Percentiles rank a stretch among this genome's conserved stretches.
These are phyloP conservation scores for Cryptotis parvus DNA, from an alignment of 2,113 vertebrate genomes.

Conservation along the genomic window DNA sequence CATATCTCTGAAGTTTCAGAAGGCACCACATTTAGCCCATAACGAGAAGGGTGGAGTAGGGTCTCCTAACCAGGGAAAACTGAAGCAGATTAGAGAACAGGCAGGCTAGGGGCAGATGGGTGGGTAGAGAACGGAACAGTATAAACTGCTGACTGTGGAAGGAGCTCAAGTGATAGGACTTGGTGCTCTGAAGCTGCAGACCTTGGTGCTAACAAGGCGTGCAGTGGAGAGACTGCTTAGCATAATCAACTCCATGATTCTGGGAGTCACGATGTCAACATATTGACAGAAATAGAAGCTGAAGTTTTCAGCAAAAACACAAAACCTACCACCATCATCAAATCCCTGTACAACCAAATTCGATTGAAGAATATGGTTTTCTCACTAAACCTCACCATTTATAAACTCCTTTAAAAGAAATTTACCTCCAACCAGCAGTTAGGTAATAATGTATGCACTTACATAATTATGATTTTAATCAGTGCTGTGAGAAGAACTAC, in stretches of 20 bases:
- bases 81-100: neutral
- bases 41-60: neutral
- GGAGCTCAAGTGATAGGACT: neutral
- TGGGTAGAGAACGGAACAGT: neutral
- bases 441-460: neutral
- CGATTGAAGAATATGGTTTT: neutral
- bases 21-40: neutral
- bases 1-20: neutral
- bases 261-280: neutral
- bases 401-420: conserved; percentile 11
- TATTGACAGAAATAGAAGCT: neutral
- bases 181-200: neutral
- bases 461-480: conserved; percentile 28
- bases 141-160: neutral
- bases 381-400: conserved; percentile 16
- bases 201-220: neutral
- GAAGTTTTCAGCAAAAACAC: neutral
- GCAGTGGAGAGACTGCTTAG: neutral
- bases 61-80: neutral
- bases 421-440: neutral
- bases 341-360: neutral
- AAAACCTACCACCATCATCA: too few relatives aligned
- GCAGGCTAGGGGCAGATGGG: neutral
- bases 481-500: neutral
- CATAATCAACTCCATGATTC: neutral